Percentiles rank a stretch among this genome's conserved stretches.
These are phyloP conservation scores for Strigops habroptila DNA, from an alignment of 2,113 vertebrate genomes.

Conservation along the genomic window DNA sequence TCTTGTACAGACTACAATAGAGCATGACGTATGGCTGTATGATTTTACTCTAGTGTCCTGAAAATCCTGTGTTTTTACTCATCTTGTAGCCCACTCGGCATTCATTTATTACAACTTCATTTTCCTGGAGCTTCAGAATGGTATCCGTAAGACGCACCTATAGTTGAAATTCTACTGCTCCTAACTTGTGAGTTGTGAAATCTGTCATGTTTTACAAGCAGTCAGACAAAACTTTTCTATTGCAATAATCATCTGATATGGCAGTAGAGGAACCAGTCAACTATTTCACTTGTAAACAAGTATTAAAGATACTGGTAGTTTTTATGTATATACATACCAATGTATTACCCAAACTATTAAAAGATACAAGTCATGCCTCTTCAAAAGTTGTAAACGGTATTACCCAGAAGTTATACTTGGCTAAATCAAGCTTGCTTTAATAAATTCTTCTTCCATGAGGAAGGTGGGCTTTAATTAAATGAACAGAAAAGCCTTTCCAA, in stretches of 20 bases:
- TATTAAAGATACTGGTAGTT: neutral
- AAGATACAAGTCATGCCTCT: neutral
- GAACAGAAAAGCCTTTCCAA: neutral
- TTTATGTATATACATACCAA: neutral
- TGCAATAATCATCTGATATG: neutral
- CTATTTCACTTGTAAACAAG: neutral
- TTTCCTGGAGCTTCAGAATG: neutral
- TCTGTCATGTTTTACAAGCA: neutral
- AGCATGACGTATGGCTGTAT: accelerated
- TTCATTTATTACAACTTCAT: neutral
- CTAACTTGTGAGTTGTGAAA: neutral
- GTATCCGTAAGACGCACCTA: neutral
- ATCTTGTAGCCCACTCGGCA: neutral
- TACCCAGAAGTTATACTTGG: neutral
- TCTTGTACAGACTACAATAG: neutral
- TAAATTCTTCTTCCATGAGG: neutral
- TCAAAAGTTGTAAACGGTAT: neutral
- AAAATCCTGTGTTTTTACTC: neutral
- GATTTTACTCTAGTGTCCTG: neutral
- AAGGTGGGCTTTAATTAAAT: neutral
- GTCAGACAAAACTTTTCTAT: neutral
- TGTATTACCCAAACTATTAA: neutral
- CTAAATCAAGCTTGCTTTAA: neutral
- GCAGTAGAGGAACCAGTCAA: neutral
- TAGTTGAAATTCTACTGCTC: neutral